Evolutionary conservation across 2,797 vertebrate genomes (phyloP).

Genomic region (Anableps anableps): DNA sequence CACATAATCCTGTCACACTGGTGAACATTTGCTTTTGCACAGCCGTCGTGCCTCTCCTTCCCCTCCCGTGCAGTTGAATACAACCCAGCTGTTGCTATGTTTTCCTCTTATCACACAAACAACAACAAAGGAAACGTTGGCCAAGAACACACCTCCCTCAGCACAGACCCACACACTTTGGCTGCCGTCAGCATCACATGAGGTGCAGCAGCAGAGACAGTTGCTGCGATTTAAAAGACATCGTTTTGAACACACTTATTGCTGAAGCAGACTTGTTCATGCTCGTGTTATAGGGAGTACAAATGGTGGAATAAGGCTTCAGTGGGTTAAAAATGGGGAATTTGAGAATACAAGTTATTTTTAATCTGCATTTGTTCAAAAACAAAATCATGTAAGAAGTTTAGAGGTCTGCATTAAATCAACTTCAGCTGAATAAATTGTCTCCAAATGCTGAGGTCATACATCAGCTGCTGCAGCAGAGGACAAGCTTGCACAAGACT

Average conservation of each 20-base stretch:
- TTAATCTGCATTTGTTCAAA: constrained; percentile 6
- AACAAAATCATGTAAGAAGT: neutral
- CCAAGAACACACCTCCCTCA: constrained; percentile 56
- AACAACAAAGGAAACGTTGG: constrained; percentile 64
- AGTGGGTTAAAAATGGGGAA: neutral
- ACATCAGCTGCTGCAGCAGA: constrained; percentile 24
- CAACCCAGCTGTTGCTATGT: constrained; percentile 81
- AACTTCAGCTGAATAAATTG: constrained; percentile 1
- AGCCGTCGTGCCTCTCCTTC: constrained; percentile 24
- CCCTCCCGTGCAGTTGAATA: constrained; percentile 31
- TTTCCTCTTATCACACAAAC: constrained; percentile 71
- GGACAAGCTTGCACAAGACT: constrained; percentile 4
- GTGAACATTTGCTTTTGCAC: constrained; percentile 46
- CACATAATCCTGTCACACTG: constrained; percentile 73
- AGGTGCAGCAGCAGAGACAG: constrained; percentile 39
- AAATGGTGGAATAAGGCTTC: constrained; percentile 15
- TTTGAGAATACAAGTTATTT: constrained; percentile 8
- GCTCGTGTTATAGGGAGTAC: neutral
- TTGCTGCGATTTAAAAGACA: constrained; percentile 24
- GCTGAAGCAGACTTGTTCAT: constrained; percentile 31
- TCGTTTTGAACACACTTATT: constrained; percentile 22
- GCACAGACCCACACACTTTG: constrained; percentile 42
- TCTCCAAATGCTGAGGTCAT: constrained; percentile 17
- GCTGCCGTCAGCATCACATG: constrained; percentile 46
- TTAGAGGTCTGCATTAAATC: constrained; percentile 1